Evolutionary conservation across 2,113 vertebrate species (phyloP).

Genomic region (Lagopus leucura): DNA sequence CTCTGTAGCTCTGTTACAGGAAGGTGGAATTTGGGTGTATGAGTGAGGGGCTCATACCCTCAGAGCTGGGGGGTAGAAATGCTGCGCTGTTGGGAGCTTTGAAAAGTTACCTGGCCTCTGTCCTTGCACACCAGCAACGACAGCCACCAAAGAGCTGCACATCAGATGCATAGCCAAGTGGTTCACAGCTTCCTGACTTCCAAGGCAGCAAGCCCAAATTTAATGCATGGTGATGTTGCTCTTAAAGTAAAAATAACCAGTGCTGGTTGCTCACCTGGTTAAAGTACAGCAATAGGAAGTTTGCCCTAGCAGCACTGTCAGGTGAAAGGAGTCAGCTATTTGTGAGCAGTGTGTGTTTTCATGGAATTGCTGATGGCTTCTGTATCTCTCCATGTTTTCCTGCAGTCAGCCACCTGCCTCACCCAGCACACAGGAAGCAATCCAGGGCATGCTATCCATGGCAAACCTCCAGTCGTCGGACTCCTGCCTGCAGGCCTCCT

Average conservation of each 20-base stretch:
- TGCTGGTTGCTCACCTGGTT: neutral
- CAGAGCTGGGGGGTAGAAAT: neutral
- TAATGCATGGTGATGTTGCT: neutral
- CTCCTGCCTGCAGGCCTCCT: constrained; percentile 88
- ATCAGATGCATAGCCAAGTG: rapidly evolving
- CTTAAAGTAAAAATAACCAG: neutral
- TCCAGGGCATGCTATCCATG: constrained; percentile 99
- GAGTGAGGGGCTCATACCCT: neutral
- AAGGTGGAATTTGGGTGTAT: neutral
- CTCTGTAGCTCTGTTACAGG: neutral
- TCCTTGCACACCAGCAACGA: neutral
- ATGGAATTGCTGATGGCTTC: neutral
- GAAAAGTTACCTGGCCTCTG: neutral
- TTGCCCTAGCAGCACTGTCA: neutral
- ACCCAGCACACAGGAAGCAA: constrained; percentile 99
- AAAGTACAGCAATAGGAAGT: neutral
- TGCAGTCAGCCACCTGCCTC: constrained; percentile 97
- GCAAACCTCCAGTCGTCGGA: constrained; percentile 97
- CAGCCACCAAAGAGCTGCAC: neutral
- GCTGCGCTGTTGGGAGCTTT: neutral
- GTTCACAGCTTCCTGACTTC: neutral
- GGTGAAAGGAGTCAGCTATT: neutral
- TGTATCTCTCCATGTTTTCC: constrained; percentile 25
- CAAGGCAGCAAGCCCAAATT: neutral
- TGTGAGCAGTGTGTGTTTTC: neutral